phyloP scores from a whole-genome alignment of 1,140 invertebrate species.

The Halesus radiatus region DNA sequence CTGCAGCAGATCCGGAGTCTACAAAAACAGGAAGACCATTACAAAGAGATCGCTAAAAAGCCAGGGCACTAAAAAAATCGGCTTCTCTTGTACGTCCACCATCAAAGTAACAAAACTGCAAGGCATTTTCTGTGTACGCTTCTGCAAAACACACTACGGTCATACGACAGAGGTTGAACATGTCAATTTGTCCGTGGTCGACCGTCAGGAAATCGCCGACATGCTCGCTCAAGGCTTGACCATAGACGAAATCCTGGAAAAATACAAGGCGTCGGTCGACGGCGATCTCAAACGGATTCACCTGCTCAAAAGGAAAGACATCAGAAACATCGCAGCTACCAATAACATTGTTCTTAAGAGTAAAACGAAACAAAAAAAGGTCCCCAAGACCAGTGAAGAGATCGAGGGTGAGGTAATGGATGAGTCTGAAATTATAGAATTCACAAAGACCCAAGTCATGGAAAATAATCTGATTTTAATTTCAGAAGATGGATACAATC shows the following conservation, averaged over 20 bases:
- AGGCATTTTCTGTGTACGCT: slow-evolving; percentile 5
- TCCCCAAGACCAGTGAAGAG: background rate
- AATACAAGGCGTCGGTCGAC: background rate
- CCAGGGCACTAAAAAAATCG: slow-evolving; percentile 23
- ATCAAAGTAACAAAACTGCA: slow-evolving; percentile 10
- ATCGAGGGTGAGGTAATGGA: background rate
- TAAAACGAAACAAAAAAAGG: background rate
- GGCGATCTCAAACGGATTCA: background rate
- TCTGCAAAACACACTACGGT: slow-evolving; percentile 21
- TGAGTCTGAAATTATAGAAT: background rate
- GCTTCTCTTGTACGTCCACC: slow-evolving; percentile 4
- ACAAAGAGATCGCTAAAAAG: slow-evolving; percentile 3
- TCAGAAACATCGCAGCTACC: background rate
- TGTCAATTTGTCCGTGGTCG: background rate
- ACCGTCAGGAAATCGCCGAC: slow-evolving; percentile 2
- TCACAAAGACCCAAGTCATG: background rate
- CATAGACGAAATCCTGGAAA: slow-evolving; percentile 1
- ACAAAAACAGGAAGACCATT: background rate
- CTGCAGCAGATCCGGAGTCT: slow-evolving; percentile 15
- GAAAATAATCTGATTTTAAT: slow-evolving; percentile 4
- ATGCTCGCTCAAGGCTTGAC: background rate
- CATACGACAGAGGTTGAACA: background rate
- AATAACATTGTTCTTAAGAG: slow-evolving; percentile 7
- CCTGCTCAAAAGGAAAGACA: slow-evolving; percentile 3
- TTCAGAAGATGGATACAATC: background rate